phyloP scores from a whole-genome alignment of 2,888 invertebrate genomes.

The Phytoseiulus persimilis region DNA sequence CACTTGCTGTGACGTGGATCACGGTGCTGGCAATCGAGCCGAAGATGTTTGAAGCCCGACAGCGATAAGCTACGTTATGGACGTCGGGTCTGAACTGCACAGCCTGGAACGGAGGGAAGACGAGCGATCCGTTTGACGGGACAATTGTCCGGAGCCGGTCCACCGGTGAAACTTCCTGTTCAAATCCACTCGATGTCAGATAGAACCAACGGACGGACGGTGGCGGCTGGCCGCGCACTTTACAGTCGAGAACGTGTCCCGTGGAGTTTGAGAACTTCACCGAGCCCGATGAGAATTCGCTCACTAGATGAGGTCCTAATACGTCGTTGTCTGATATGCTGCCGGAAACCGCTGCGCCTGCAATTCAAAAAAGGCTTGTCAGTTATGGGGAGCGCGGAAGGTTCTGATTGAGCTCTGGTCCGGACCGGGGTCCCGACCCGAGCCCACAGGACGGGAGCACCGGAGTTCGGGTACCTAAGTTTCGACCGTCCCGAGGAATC shows the following conservation, averaged over 20 bases:
- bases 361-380: neutral
- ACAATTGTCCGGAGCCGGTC: constrained; percentile 22
- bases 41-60: constrained; percentile 33
- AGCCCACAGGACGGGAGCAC: no score
- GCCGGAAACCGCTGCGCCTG: neutral
- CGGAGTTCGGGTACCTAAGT: no score
- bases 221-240: constrained; percentile 32
- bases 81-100: constrained; percentile 27
- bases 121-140: constrained; percentile 27
- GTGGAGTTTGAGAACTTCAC: constrained; percentile 31
- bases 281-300: constrained; percentile 17
- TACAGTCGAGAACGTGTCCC: constrained; percentile 27
- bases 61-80: constrained; percentile 36
- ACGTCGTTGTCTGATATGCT: constrained; percentile 19
- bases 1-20: constrained; percentile 31
- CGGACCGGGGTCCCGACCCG: no score
- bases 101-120: constrained; percentile 34
- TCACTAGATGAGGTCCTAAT: constrained; percentile 34
- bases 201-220: constrained; percentile 22
- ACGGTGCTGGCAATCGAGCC: constrained; percentile 27
- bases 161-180: constrained; percentile 30
- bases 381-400: neutral
- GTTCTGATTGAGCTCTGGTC: no score
- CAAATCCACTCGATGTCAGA: constrained; percentile 35
- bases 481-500: no score